phyloP scores from a whole-genome alignment of 1,140 invertebrate species.

The Procambarus virginalis region DNA sequence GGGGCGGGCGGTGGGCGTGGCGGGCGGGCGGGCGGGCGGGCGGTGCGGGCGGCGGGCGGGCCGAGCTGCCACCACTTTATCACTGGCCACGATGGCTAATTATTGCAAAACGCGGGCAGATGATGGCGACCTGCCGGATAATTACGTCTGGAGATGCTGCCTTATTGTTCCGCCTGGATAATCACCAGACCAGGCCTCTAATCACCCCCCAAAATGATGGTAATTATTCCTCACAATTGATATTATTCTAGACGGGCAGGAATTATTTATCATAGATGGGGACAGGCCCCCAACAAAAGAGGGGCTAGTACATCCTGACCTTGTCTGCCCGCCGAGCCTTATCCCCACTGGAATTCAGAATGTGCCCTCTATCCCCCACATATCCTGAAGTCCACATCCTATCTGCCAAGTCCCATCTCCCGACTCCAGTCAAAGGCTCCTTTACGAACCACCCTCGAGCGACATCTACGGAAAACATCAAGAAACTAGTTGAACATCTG shows the following conservation, averaged over 20 bases:
- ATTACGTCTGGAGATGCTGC: slow-evolving; percentile 34
- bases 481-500: no score
- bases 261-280: slow-evolving; percentile 36
- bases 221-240: slow-evolving; percentile 44
- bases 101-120: slow-evolving; percentile 25
- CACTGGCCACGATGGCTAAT: slow-evolving; percentile 32
- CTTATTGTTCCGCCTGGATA: slow-evolving; percentile 29
- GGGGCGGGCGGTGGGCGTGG: neutral
- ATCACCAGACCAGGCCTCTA: slow-evolving; percentile 27
- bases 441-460: no score
- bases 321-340: neutral
- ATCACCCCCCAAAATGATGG: slow-evolving; percentile 18
- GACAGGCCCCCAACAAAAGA: neutral
- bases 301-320: slow-evolving; percentile 1
- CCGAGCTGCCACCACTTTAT: neutral
- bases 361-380: no score
- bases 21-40: neutral
- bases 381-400: no score
- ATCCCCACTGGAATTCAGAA: neutral
- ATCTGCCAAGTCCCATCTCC: no score
- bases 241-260: slow-evolving; percentile 24
- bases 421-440: no score
- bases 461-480: no score
- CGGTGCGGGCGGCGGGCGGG: neutral
- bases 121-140: slow-evolving; percentile 35